Percentiles rank a stretch among this genome's conserved stretches.
These are phyloP conservation scores for Picus viridis DNA, from an alignment of 2,797 vertebrate genomes.

Conservation along the genomic window DNA sequence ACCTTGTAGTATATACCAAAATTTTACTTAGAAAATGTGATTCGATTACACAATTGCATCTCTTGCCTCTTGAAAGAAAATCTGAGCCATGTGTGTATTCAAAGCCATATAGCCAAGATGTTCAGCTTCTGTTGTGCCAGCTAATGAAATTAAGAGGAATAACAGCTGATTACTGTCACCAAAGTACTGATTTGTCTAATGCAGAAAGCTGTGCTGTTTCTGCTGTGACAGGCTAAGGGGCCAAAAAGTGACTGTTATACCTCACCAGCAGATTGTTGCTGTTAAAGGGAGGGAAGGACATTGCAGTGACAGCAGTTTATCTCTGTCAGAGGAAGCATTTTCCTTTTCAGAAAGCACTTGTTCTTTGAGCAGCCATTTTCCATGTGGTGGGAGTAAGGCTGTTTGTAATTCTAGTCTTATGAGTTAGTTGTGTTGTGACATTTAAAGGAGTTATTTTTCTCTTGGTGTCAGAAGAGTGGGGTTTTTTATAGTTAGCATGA, in stretches of 20 bases:
- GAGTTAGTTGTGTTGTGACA: background rate
- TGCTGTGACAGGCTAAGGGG: background rate
- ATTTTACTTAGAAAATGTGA: background rate
- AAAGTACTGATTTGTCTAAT: background rate
- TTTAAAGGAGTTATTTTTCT: background rate
- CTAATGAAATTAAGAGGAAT: background rate
- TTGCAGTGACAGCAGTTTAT: background rate
- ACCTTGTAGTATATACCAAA: background rate
- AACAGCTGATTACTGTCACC: background rate
- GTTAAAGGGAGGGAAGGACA: background rate
- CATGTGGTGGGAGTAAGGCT: background rate
- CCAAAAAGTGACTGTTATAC: background rate
- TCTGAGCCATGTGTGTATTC: fast-evolving
- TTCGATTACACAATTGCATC: background rate
- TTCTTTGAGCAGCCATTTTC: background rate
- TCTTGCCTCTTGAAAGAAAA: background rate
- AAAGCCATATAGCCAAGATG: background rate
- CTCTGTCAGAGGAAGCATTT: background rate
- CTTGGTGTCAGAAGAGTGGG: background rate
- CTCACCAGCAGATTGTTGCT: background rate
- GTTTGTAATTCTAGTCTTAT: background rate
- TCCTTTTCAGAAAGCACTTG: background rate
- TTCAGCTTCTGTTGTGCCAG: background rate
- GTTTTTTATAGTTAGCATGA: background rate
- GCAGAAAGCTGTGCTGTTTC: background rate